A percentile compares a stretch with the other conserved stretches of the same genome.
phyloP scores from a whole-genome alignment of 1,140 invertebrate species.

The Pteromalus puparum region DNA sequence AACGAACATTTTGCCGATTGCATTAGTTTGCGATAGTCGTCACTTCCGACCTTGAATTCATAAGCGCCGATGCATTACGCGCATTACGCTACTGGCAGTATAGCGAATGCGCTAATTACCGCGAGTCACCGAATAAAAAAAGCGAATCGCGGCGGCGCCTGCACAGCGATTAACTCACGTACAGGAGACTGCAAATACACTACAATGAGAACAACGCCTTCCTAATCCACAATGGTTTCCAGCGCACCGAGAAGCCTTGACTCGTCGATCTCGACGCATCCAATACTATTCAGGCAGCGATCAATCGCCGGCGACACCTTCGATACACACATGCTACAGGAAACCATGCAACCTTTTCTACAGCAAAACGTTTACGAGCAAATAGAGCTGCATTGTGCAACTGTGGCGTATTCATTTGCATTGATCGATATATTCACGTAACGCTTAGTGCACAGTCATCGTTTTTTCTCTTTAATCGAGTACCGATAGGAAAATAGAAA shows the following conservation, averaged over 20 bases:
- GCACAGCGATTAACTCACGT: neutral
- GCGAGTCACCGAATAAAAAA: neutral
- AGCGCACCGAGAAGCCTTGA: constrained; percentile 6
- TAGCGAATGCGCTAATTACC: constrained; percentile 25
- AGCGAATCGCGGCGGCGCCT: neutral
- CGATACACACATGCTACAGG: neutral
- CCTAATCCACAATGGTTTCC: constrained; percentile 29
- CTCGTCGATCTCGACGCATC: no score
- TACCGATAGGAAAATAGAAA: no score
- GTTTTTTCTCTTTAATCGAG: no score
- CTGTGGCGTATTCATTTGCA: neutral
- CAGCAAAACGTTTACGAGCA: neutral
- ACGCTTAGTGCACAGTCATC: no score
- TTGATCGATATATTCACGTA: no score
- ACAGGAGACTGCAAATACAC: neutral
- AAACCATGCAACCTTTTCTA: neutral
- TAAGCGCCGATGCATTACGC: neutral
- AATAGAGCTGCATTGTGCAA: neutral
- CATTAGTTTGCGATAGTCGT: constrained; percentile 23
- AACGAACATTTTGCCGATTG: constrained; percentile 18
- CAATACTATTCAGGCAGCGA: neutral
- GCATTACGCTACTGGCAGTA: neutral
- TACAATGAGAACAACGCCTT: constrained; percentile 4
- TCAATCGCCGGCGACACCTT: constrained; percentile 7
- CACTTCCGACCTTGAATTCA: constrained; percentile 15